Base-by-base conservation (phyloP, 2,888 invertebrate species). In the Odontothrips loti region DNA sequence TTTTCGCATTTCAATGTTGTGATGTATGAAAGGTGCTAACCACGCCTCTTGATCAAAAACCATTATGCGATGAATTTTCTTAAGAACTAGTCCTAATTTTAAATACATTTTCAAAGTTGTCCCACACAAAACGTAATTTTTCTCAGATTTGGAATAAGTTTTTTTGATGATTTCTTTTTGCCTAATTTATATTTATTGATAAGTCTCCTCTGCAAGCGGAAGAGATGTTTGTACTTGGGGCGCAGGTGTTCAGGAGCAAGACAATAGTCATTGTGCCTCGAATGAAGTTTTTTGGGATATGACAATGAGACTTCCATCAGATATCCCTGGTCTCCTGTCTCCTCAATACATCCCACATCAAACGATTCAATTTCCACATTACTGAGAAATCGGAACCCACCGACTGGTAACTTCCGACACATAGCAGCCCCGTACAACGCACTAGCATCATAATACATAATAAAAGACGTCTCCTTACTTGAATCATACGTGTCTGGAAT, bases 21-120 rank as follows among this genome's bases (percentile, higher is more conserved):
- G 47, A 15, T 79, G n/a, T 1, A 81, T 29, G 29, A 29, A 81
- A n/a, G 20, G n/a, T 27, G 17, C 47, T 1, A 81, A 23, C 51
- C 79, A 79, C 1, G 79, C 8, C n/a, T 1, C 11, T 27, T 81
- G 81, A 3, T 43, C 12, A 20, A 81, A 81, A 27, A 15, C 23
- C 29, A 81, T 79, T 0, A 79, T 48, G 9, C 48, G 6, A 79
- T 81, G 79, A 79, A 81, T 79, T 79, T 81, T 81, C 47, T 79
- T 43, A 20, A 81, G 20, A 48, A 48, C 48, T 47, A 81, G 27
- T 17, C 81, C 81, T 15, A 48, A 34, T 12, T 79, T 27, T 17
- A 81, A 8, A 48, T 27, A 47, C 51, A 47, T 6, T 29, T 48
- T 43, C 23, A 81, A 23, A 0, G 47, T 79, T 8, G 51, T 47